Evolutionary conservation across 2,888 invertebrate genomes (phyloP), one percentile per base, ranked within the genome.

Genomic region (Argyresthia goedartella): DNA sequence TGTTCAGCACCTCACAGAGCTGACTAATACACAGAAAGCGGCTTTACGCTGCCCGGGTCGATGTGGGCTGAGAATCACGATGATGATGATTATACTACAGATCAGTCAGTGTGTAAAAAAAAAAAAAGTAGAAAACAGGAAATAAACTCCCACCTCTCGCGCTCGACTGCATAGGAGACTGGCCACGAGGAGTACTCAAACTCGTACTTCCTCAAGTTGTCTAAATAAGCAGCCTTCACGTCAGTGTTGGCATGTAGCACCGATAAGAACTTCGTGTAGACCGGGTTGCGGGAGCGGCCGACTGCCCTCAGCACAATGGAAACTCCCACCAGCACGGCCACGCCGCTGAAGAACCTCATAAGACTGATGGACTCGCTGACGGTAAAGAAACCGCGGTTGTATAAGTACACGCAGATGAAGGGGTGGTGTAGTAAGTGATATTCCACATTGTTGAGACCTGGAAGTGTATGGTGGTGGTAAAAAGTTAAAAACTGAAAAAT

Each of bases 121-220:
- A 25, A 2, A 4, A 25, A 25, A 25, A 4, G 2, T 25, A 25
- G 2, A 33, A n/a, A n/a, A n/a, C n/a, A 47, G 15, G 3, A 25
- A 25, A 13, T 44, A 33, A 10, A 25, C 11, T 6, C 65, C 57
- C 25, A 33, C 25, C 76, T 73, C 66, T 66, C 53, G 63, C 62
- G 52, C 54, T 61, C 50, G 46, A 78, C 63, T 1, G 54, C 53
- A 53, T 60, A 97, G 56, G 95, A 93, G 1, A 92, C 88, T 1
- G 96, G 96, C 95, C 96, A 97, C 2, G 91, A 89, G 65, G 86
- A 84, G 69, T 96, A 96, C 51, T 97, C 96, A 85, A 96, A 97
- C 69, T 98, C 98, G 73, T 93, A 98, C 54, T 87, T 86, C 39
- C 91, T 82, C 46, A 95, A 67, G 42, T 86, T 81, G 54, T 86